These are phyloP conservation scores for Spinibarbus caldwelli DNA, from an alignment of 2,797 vertebrate species.

Conservation along the genomic window DNA sequence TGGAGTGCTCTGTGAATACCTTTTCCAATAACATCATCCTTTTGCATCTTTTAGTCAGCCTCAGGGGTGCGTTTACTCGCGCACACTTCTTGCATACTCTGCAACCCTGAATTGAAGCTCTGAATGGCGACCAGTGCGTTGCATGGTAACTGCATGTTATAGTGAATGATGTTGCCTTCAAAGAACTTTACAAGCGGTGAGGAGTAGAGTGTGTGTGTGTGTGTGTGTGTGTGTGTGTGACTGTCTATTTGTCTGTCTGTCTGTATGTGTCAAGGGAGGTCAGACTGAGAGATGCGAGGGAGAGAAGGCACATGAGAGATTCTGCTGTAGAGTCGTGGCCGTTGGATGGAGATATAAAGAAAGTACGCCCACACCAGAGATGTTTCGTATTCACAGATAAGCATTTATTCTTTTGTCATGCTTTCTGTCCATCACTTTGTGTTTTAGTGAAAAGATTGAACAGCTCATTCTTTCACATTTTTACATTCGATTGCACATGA, in stretches of 20 bases:
- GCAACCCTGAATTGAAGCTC: constrained; percentile 11
- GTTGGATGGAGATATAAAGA: constrained; percentile 64
- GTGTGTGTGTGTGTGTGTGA: constrained; percentile 7
- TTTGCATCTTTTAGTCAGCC: neutral
- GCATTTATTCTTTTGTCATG: constrained; percentile 72
- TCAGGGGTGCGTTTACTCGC: constrained; percentile 1
- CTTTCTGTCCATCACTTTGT: constrained; percentile 56
- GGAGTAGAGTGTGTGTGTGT: neutral
- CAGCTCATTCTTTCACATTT: constrained; percentile 60
- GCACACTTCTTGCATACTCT: neutral
- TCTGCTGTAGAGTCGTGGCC: constrained; percentile 17
- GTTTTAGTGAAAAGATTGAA: constrained; percentile 62
- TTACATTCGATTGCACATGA: constrained; percentile 53
- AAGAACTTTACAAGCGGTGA: constrained; percentile 29
- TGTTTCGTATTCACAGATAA: constrained; percentile 70
- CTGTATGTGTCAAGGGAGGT: constrained; percentile 37
- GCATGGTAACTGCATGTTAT: constrained; percentile 44
- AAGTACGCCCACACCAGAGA: constrained; percentile 66
- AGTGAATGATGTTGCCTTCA: constrained; percentile 44
- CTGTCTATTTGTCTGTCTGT: constrained; percentile 32
- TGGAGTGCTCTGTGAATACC: constrained; percentile 14
- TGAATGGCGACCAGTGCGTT: constrained; percentile 38
- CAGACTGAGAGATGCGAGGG: constrained; percentile 27
- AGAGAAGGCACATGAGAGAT: constrained; percentile 30
- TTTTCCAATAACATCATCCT: constrained; percentile 6